phyloP scores from a whole-genome alignment of 2,113 vertebrate species.

The Sakesphorus luctuosus region DNA sequence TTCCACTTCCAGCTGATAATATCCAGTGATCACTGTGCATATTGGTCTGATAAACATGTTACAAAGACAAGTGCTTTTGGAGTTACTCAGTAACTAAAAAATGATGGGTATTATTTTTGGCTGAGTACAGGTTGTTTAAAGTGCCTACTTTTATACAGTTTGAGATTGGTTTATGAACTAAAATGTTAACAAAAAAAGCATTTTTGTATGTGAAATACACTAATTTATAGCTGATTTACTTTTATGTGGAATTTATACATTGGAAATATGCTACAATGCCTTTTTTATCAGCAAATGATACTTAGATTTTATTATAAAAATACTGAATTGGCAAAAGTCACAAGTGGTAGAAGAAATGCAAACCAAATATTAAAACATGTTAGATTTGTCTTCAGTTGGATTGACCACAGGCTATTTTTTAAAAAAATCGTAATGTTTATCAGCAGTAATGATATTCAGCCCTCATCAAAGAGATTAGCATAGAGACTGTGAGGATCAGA shows the following conservation, averaged over 20 bases:
- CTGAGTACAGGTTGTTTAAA: not conserved
- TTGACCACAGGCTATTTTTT: not conserved
- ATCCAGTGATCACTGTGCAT: not conserved
- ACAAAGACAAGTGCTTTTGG: not conserved
- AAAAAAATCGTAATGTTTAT: not conserved
- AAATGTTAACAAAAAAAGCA: not conserved
- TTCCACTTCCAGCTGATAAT: not conserved
- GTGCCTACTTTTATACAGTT: conserved; percentile 19
- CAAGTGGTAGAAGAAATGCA: not conserved
- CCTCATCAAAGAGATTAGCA: not conserved
- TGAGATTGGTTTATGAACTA: not conserved
- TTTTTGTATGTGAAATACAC: not conserved
- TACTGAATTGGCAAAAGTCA: not conserved
- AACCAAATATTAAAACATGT: not conserved
- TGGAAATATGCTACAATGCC: not conserved
- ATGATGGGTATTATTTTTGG: not conserved
- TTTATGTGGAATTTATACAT: not conserved
- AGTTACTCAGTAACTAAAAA: not conserved
- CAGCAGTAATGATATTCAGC: not conserved
- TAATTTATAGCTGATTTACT: conserved; percentile 35
- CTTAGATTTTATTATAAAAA: not conserved
- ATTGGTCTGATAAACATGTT: not conserved
- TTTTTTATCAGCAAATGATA: not conserved
- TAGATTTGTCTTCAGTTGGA: not conserved
- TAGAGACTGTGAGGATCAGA: not conserved